Percentiles rank a stretch among this genome's conserved stretches.
Evolutionary conservation across 2,888 invertebrate genomes (phyloP).

Genomic region (Pegoplata infirma): DNA sequence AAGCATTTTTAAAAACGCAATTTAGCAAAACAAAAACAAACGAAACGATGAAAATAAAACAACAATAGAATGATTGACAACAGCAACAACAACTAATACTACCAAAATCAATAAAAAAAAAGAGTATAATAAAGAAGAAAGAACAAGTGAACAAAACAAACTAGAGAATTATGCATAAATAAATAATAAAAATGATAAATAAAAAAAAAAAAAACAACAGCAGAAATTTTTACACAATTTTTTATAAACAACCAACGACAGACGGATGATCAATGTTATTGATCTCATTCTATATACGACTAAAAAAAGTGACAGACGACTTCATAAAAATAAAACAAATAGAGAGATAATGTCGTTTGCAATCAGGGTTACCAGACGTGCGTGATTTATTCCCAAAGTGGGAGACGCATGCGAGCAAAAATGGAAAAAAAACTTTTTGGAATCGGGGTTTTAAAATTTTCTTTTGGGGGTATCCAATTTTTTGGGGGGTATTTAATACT

Average conservation of each 20-base stretch:
- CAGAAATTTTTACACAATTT: neutral
- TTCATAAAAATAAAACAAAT: too few species aligned
- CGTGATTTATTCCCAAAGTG: too few species aligned
- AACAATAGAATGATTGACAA: constrained; percentile 1
- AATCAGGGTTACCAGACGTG: too few species aligned
- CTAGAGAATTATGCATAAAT: neutral
- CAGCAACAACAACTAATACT: constrained; percentile 59
- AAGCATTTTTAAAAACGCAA: constrained; percentile 48
- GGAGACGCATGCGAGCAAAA: too few species aligned
- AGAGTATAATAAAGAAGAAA: constrained; percentile 63
- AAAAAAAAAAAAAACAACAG: neutral
- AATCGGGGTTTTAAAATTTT: too few species aligned
- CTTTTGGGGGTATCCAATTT: too few species aligned
- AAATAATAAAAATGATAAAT: neutral
- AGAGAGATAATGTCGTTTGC: too few species aligned
- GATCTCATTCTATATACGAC: too few species aligned
- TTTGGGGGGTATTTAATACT: too few species aligned
- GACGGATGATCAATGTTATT: too few species aligned
- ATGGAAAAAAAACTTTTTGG: too few species aligned
- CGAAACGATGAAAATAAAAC: constrained; percentile 3
- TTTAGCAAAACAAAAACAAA: constrained; percentile 45
- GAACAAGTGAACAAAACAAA: constrained; percentile 23
- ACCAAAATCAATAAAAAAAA: constrained; percentile 66
- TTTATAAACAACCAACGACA: neutral
- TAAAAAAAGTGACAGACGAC: too few species aligned